phyloP scores from a whole-genome alignment of 2,113 vertebrate species.

The zebrafish (Danio rerio) region DNA sequence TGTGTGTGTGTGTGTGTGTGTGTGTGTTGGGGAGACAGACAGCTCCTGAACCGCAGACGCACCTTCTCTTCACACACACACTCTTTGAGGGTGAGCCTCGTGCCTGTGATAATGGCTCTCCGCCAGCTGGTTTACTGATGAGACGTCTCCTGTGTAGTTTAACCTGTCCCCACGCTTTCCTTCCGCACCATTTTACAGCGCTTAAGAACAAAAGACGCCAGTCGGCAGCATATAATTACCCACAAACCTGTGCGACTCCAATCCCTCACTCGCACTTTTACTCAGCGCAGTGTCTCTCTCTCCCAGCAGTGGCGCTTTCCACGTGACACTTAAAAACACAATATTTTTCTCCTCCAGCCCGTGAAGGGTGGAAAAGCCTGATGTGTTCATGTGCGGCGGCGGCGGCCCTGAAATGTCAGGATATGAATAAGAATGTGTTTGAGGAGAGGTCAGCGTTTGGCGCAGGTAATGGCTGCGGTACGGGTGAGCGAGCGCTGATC shows the following conservation, averaged over 20 bases:
- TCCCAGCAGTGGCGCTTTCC: slow-evolving; percentile 42
- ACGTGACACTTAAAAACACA: slow-evolving; percentile 30
- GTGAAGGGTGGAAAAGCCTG: not conserved
- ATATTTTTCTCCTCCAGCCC: not conserved
- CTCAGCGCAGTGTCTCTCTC: slow-evolving; percentile 54
- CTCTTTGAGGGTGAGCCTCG: not conserved
- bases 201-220: slow-evolving; percentile 34
- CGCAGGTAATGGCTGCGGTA: not conserved
- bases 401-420: slow-evolving; percentile 26
- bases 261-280: slow-evolving; percentile 40
- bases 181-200: slow-evolving; percentile 27
- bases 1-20: no score
- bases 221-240: slow-evolving; percentile 39
- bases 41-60: not conserved
- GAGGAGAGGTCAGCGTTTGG: not conserved
- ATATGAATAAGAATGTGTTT: slow-evolving; percentile 29
- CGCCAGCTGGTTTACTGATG: not conserved
- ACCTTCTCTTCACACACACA: slow-evolving; percentile 21
- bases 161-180: slow-evolving; percentile 46
- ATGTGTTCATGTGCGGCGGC: not conserved
- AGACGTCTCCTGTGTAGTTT: slow-evolving; percentile 40
- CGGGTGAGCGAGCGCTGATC: not conserved
- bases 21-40: not conserved
- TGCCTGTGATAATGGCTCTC: slow-evolving; percentile 16
- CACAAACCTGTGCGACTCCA: slow-evolving; percentile 55